Conservation (phyloP, 1,140 invertebrate genomes). For the Leptinotarsa defecta region DNA sequence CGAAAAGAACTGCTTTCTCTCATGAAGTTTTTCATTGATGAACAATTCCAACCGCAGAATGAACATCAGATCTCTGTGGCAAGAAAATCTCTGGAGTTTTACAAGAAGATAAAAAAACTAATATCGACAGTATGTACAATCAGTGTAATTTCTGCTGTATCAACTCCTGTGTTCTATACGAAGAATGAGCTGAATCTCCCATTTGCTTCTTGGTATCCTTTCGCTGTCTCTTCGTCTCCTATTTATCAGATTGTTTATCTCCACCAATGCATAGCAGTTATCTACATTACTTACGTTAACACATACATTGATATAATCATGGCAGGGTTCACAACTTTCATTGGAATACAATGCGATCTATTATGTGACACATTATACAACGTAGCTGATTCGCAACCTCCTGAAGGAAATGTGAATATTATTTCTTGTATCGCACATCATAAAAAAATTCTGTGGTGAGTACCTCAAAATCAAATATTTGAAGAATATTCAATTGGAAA, state of each 20-base stretch:
- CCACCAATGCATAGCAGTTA: conserved; percentile 23
- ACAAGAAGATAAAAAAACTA: neutral
- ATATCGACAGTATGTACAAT: no score
- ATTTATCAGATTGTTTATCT: conserved; percentile 21
- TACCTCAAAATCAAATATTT: neutral
- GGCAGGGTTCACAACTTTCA: conserved; percentile 21
- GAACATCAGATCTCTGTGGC: neutral
- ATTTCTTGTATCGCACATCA: conserved; percentile 10
- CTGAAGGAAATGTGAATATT: neutral
- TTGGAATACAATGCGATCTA: conserved; percentile 28
- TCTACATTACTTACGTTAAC: conserved; percentile 17
- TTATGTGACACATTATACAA: conserved; percentile 5
- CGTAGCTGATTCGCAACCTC: neutral
- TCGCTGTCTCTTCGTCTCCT: neutral
- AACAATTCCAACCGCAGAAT: neutral
- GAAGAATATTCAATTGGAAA: no score
- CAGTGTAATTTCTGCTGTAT: neutral
- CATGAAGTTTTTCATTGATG: neutral
- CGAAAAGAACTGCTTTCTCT: neutral
- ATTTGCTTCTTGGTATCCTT: conserved; percentile 27
- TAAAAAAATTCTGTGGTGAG: conserved; percentile 22
- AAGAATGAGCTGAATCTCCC: conserved; percentile 11
- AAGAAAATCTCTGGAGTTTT: neutral
- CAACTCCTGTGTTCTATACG: conserved; percentile 17
- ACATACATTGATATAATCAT: conserved; percentile 14